A percentile compares a stretch with the other conserved stretches of the same genome.
phyloP scores from a whole-genome alignment of 2,113 vertebrate species.

The Eudyptes chrysolophus region DNA sequence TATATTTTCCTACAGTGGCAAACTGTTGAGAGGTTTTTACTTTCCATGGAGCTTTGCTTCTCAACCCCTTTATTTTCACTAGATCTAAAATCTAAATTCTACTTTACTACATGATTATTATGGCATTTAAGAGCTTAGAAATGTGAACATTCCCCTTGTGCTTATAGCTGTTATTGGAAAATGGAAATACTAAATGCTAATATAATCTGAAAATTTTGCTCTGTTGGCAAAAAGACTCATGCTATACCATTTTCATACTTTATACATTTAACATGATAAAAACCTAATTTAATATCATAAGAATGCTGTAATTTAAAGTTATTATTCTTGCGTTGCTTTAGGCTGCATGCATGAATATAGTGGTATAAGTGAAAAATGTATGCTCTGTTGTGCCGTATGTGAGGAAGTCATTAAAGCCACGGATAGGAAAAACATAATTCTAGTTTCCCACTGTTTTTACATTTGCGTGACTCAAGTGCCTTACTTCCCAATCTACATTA shows the following conservation, averaged over 20 bases:
- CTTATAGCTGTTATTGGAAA: background rate
- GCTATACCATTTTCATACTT: background rate
- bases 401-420: background rate
- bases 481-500: background rate
- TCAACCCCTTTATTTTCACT: background rate
- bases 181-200: conserved; percentile 4
- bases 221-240: background rate
- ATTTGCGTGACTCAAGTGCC: background rate
- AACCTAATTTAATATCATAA: background rate
- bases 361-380: background rate
- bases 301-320: background rate
- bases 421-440: background rate
- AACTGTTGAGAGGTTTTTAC: background rate
- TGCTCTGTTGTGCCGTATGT: background rate
- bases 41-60: background rate
- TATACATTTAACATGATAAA: background rate
- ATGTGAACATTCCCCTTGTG: background rate
- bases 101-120: background rate
- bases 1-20: background rate
- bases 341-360: background rate
- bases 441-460: background rate
- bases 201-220: background rate
- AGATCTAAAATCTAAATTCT: background rate
- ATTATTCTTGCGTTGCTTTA: background rate
- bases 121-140: background rate